phyloP scores from a whole-genome alignment of 2,888 invertebrate species.

The Atethmia centrago region DNA sequence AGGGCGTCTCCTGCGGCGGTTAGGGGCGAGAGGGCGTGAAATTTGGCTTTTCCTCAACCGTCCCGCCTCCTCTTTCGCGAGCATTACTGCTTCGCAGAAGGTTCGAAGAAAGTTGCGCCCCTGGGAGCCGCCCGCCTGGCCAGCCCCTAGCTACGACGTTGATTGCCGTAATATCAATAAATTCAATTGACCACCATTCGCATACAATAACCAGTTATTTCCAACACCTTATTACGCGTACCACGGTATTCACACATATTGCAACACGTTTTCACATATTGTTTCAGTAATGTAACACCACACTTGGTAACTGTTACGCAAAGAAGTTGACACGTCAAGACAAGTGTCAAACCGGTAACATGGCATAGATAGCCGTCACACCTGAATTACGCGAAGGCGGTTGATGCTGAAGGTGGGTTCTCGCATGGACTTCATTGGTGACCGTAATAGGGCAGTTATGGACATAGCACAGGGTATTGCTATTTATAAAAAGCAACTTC shows the following conservation, averaged over 20 bases:
- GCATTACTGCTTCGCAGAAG: no score
- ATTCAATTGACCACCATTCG: conserved; percentile 2
- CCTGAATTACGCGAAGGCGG: neutral
- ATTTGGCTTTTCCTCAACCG: no score
- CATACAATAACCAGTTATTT: conserved; percentile 29
- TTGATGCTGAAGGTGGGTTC: conserved; percentile 1
- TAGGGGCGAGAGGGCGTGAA: no score
- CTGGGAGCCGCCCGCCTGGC: neutral
- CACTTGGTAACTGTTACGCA: conserved; percentile 50
- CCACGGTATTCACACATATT: conserved; percentile 35
- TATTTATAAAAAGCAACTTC: neutral
- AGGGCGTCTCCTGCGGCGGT: no score
- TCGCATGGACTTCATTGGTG: neutral
- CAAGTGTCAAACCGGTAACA: conserved; percentile 28
- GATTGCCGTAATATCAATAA: neutral
- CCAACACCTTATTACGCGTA: conserved; percentile 38
- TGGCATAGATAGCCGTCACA: conserved; percentile 32
- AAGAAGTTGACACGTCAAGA: conserved; percentile 51
- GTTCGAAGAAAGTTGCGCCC: no score
- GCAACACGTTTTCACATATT: conserved; percentile 50
- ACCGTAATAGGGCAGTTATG: neutral
- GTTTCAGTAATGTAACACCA: conserved; percentile 54
- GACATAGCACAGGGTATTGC: neutral
- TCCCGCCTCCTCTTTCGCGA: no score
- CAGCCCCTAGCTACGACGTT: neutral